Percentiles rank a stretch among this genome's conserved stretches.
phyloP scores from a whole-genome alignment of 2,888 invertebrate species.

The Chloroclysta siterata region DNA sequence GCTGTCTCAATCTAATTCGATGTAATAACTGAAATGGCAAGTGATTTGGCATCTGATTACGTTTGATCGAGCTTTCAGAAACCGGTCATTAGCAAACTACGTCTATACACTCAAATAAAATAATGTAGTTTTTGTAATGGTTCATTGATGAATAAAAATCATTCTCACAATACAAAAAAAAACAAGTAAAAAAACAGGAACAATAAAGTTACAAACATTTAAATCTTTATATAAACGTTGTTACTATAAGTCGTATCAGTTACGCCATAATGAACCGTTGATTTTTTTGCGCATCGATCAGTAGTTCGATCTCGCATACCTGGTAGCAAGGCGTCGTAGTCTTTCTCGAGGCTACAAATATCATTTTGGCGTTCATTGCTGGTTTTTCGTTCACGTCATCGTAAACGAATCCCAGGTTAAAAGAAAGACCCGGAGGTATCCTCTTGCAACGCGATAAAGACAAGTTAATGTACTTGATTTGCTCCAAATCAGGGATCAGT shows the following conservation, averaged over 20 bases:
- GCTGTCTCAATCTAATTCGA: no score
- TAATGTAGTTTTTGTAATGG: neutral
- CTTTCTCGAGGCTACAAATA: conserved; percentile 74
- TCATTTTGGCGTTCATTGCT: conserved; percentile 63
- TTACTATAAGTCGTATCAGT: neutral
- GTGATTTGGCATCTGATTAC: no score
- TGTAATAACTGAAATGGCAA: no score
- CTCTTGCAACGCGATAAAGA: conserved; percentile 66
- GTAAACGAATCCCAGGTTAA: conserved; percentile 68
- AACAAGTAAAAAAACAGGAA: neutral
- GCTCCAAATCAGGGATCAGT: conserved; percentile 68
- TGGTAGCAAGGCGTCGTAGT: conserved; percentile 76
- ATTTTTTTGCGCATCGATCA: conserved; percentile 60
- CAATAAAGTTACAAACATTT: neutral
- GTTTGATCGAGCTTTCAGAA: no score
- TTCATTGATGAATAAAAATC: conserved; percentile 8
- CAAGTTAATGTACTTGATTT: conserved; percentile 71
- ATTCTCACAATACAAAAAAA: neutral
- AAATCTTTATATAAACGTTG: neutral
- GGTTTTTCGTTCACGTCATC: conserved; percentile 70
- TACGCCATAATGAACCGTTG: conserved; percentile 37
- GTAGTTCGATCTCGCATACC: conserved; percentile 72
- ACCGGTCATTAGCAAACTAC: no score
- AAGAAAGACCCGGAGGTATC: conserved; percentile 73
- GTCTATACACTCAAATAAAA: neutral